Conservation (phyloP, 2,888 invertebrate species). For the Aquatica leii region DNA sequence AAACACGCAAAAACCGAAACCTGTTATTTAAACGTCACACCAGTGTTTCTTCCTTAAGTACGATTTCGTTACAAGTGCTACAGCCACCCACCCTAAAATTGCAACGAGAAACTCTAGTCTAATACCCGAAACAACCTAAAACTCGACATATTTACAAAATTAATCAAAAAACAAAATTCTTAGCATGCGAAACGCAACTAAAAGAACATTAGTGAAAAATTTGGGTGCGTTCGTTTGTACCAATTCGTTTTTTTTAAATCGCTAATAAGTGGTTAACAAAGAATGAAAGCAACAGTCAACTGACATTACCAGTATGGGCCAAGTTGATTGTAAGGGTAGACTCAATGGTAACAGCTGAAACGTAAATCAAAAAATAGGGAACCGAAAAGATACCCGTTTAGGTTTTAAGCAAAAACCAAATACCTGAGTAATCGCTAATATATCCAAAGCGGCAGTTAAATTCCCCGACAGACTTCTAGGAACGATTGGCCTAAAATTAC, state of each 20-base stretch:
- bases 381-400: not conserved
- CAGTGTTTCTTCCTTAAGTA: too few relatives aligned
- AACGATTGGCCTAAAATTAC: conserved; percentile 86
- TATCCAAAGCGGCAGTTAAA: conserved; percentile 70
- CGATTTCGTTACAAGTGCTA: too few relatives aligned
- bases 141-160: too few relatives aligned
- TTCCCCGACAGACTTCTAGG: conserved; percentile 90
- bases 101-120: too few relatives aligned
- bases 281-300: conserved; percentile 20
- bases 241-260: not conserved
- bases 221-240: conserved; percentile 6
- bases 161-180: too few relatives aligned
- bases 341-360: conserved; percentile 35
- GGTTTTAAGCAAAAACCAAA: not conserved
- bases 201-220: too few relatives aligned
- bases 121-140: too few relatives aligned
- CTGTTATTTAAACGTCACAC: too few relatives aligned
- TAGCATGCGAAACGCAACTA: too few relatives aligned
- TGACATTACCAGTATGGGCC: conserved; percentile 33
- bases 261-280: conserved; percentile 26
- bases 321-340: conserved; percentile 31
- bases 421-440: conserved; percentile 53
- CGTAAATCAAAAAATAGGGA: conserved; percentile 26
- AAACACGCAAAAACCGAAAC: too few relatives aligned
- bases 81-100: too few relatives aligned